Conservation (phyloP, 2,888 invertebrate species). For the Tachina lurida region DNA sequence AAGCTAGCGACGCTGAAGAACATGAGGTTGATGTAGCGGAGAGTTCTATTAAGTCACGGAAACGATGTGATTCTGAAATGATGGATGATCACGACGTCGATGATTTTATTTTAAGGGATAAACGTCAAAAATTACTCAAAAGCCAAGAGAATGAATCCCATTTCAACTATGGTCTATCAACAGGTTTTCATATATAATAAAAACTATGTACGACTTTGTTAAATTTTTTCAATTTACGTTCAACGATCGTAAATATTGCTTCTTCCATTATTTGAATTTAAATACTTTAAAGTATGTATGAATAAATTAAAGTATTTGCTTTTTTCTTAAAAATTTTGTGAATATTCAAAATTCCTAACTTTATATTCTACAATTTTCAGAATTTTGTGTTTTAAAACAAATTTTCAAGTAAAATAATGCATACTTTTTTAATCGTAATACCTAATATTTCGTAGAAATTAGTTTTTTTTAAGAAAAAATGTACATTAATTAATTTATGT, state of each 20-base stretch:
- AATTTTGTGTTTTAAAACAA: too few relatives aligned
- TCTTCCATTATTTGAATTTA: conserved; percentile 30
- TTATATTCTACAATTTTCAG: too few relatives aligned
- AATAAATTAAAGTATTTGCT: neutral
- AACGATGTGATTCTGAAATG: conserved; percentile 81
- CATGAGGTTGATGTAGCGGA: conserved; percentile 33
- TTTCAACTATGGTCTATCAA: conserved; percentile 80
- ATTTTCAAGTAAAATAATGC: too few relatives aligned
- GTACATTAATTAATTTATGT: too few relatives aligned
- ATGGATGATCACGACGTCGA: conserved; percentile 78
- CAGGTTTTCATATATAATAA: conserved; percentile 78
- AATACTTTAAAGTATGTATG: neutral
- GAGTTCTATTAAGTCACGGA: conserved; percentile 72
- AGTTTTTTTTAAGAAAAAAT: too few relatives aligned
- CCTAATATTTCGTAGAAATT: too few relatives aligned
- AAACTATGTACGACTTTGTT: neutral
- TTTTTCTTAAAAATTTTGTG: neutral
- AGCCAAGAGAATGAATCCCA: conserved; percentile 79
- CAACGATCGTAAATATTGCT: conserved; percentile 16
- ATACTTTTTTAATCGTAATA: too few relatives aligned
- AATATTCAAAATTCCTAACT: neutral
- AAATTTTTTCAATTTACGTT: neutral
- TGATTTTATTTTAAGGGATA: conserved; percentile 81
- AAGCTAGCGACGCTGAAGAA: conserved; percentile 81
- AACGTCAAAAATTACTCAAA: conserved; percentile 77